Evolutionary conservation across 64 coral and sea anemone genomes (phyloP), one percentile per base, ranked within the genome.

Genomic region (Montipora foliosa): DNA sequence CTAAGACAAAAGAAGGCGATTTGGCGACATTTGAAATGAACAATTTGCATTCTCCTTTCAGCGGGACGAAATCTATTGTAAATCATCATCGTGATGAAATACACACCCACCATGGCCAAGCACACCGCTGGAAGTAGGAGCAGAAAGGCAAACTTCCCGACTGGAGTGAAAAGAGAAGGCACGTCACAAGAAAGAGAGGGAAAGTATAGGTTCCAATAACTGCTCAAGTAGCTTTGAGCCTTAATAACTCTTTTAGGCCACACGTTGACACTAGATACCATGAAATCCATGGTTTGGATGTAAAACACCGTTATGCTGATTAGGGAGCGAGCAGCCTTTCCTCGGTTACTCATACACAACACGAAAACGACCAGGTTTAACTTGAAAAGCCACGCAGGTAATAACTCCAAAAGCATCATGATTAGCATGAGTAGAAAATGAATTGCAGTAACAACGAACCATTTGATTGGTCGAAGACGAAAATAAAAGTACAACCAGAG

Each of bases 161-260:
- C 55, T 8, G 94, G 94, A 21, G 53, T 91, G 59, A 95, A 95
- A 13, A 95, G 88, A 59, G 78, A 46, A 15, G 94, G 81, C 20
- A 95, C 4, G 5, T 91, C 89, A 50, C 94, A 95, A 0, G 89
- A 90, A 79, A 95, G 75, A n/a, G 81, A 90, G 4, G 94, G 53
- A 87, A 95, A 91, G 15, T 85, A 82, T 10, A 95, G 50, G 50
- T 95, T 95, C 81, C 89, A 95, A 45, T 80, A 84, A 47, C 88
- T 95, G 70, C 94, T 95, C 12, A 95, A 70, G 94, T 91, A 91
- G 60, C 47, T 89, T 46, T 95, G 94, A 29, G 88, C 88, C 14
- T 49, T 24, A 24, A 24, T 24, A 24, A 24, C 24, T 24, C 24
- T 24, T 24, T 24, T 24, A 24, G 24, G 24, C 24, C 24, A 24